Base-by-base conservation (phyloP, 92 coral and sea anemone genomes). In the Parazoanthus swiftii region DNA sequence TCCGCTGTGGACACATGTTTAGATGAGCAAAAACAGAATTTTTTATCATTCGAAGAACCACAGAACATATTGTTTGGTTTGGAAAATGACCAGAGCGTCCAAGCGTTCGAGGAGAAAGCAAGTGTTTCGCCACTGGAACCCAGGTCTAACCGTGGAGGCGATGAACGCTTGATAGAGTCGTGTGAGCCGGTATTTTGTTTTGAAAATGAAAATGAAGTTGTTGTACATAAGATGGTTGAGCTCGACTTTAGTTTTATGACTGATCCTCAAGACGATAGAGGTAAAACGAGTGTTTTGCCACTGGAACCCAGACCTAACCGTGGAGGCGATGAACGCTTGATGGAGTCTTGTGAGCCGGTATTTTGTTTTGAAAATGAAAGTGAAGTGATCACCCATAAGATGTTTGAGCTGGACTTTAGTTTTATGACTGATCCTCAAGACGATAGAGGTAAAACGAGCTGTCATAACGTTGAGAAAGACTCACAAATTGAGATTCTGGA, bases 331-430 rank as follows among this genome's bases (percentile, higher is more conserved):
- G 77, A 84, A 20, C 79, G 39, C 65, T 35, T 46, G 37, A 70
- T 84, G 59, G 87, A 84, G 39, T 44, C 67, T 46, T 79, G 82
- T 44, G 82, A 79, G 20, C 66, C 66, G 33, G 21, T 79, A 0
- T 46, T 79, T 13, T 51, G 67, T 79, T 59, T 79, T 50, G 82
- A 79, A 54, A 46, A 33, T 54, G 82, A 79, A 26, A 21, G 10
- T n/a, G 82, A 79, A 79, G 67, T 79, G 36, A 51, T 79, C 23
- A 59, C n/a, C 43, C 65, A 48, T n/a, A 79, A 25, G 37, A 79
- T 79, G 82, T n/a, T 35, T 48, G 82, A 79, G 21, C 16, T 79
- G 18, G 82, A 79, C 20, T 79, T 79, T 50, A 79, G 82, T 79
- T 79, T 79, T 79, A 79, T 79, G 82, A 44, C 65, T 20, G 39